phyloP scores from a whole-genome alignment of 64 coral and sea anemone genomes.

The Platygyra sinensis region DNA sequence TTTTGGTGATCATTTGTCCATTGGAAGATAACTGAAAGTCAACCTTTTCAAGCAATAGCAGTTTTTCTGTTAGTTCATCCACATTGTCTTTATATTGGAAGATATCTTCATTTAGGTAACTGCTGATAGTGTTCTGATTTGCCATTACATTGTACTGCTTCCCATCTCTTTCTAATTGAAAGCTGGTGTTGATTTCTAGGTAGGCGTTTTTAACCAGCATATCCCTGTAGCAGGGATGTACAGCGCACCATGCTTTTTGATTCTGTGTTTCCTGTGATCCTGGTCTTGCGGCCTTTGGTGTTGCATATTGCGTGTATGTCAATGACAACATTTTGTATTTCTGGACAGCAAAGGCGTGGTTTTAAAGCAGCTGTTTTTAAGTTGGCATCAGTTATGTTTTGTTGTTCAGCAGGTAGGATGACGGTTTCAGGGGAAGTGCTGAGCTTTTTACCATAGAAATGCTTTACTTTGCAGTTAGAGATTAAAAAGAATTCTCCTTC shows the following conservation, averaged over 20 bases:
- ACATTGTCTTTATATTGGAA: slow-evolving; percentile 5
- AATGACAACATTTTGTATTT: slow-evolving; percentile 48
- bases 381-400: slow-evolving; percentile 15
- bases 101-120: neutral
- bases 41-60: neutral
- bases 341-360: slow-evolving; percentile 35
- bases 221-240: slow-evolving; percentile 14
- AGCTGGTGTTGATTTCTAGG: slow-evolving; percentile 23
- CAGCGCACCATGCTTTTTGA: slow-evolving; percentile 22
- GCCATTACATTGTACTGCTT: slow-evolving; percentile 11
- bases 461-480: too few species aligned
- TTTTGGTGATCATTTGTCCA: neutral
- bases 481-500: neutral
- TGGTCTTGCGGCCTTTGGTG: slow-evolving; percentile 22
- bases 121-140: neutral
- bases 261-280: slow-evolving; percentile 22
- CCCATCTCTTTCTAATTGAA: neutral
- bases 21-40: slow-evolving; percentile 7
- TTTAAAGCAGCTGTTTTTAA: neutral
- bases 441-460: neutral
- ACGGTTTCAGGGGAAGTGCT: neutral
- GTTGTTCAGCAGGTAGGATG: slow-evolving; percentile 12
- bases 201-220: slow-evolving; percentile 29
- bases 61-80: slow-evolving; percentile 11
- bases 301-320: neutral